Conservation (phyloP, 2,797 vertebrate species). For the Artibeus jamaicensis region DNA sequence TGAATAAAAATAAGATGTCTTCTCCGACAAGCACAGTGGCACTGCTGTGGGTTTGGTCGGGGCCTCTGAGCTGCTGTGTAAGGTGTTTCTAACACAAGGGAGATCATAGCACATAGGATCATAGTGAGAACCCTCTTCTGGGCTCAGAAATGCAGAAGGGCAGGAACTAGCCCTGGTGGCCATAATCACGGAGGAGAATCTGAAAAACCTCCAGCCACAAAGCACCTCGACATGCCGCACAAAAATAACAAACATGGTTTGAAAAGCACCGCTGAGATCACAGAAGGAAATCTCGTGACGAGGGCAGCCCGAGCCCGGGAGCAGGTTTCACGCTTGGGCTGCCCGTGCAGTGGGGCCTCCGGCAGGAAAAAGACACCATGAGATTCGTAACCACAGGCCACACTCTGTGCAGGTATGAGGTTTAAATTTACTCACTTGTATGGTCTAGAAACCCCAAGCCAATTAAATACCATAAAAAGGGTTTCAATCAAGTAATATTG, state of each 20-base stretch:
- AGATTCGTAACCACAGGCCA: neutral
- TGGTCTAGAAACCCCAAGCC: neutral
- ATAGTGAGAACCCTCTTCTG: neutral
- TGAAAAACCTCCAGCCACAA: constrained; percentile 26
- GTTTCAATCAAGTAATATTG: neutral
- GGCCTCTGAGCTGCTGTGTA: neutral
- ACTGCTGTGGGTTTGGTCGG: neutral
- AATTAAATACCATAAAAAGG: neutral
- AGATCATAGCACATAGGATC: neutral
- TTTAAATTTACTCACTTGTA: neutral
- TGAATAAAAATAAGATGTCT: neutral
- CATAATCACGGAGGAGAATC: neutral
- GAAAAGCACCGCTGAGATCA: neutral
- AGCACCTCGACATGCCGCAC: neutral
- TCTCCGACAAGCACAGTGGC: neutral
- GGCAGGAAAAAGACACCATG: neutral
- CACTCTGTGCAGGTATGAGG: neutral
- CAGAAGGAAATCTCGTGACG: neutral
- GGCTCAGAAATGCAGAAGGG: neutral
- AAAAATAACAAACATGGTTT: constrained; percentile 12
- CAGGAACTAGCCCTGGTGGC: neutral
- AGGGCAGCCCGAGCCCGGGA: neutral
- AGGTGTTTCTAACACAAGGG: neutral
- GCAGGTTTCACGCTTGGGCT: neutral
- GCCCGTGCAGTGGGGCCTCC: neutral